These are phyloP conservation scores for Cebidichthys violaceus DNA, from an alignment of 2,113 vertebrate genomes.

Conservation along the genomic window DNA sequence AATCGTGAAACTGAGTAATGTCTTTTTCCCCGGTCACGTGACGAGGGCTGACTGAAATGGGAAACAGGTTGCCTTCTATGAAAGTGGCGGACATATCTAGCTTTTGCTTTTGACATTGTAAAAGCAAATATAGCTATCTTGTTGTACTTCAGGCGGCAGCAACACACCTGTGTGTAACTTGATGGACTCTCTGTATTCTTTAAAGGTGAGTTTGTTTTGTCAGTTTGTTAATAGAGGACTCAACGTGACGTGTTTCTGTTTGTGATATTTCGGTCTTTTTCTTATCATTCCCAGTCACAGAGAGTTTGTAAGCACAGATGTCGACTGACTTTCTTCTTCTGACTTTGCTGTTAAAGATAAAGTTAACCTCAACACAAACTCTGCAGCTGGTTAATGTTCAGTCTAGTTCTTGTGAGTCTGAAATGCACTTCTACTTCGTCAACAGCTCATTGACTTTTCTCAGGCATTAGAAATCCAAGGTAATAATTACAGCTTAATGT, in stretches of 20 bases:
- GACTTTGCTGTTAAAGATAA: constrained; percentile 24
- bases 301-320: neutral
- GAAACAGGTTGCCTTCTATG: constrained; percentile 20
- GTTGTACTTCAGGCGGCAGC: neutral
- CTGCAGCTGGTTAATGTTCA: constrained; percentile 66
- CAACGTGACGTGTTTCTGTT: neutral
- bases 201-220: constrained; percentile 73
- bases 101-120: constrained; percentile 20
- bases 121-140: constrained; percentile 25
- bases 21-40: constrained; percentile 73
- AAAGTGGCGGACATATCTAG: neutral
- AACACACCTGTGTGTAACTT: constrained; percentile 11
- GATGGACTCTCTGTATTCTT: constrained; percentile 75
- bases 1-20: constrained; percentile 50
- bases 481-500: constrained; percentile 58
- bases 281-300: constrained; percentile 3
- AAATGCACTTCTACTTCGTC: constrained; percentile 23
- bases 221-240: constrained; percentile 5
- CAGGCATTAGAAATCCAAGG: constrained; percentile 17
- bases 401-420: neutral
- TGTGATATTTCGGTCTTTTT: neutral
- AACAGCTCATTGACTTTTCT: constrained; percentile 18
- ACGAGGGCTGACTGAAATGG: constrained; percentile 33
- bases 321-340: neutral
- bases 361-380: constrained; percentile 43